These are phyloP conservation scores for Verasper variegatus DNA, from an alignment of 2,113 vertebrate species.

Conservation along the genomic window DNA sequence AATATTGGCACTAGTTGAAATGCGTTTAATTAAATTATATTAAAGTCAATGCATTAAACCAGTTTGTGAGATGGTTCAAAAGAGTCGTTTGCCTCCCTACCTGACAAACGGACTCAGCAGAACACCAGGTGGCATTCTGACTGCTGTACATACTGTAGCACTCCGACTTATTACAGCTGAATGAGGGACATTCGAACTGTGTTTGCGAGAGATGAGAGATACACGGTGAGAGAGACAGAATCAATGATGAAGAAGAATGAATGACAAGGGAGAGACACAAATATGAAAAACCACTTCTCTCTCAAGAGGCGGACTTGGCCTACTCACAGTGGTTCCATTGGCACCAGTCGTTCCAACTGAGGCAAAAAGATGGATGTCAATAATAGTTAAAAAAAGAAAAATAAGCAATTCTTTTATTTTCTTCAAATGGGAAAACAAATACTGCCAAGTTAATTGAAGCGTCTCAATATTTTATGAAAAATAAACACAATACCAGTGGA, in stretches of 20 bases:
- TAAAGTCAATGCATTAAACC: neutral
- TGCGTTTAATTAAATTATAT: too few relatives aligned
- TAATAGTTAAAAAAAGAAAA: neutral
- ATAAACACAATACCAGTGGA: neutral
- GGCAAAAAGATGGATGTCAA: slow-evolving; percentile 21
- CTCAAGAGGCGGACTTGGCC: slow-evolving; percentile 37
- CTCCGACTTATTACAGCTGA: slow-evolving; percentile 71
- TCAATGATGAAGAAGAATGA: neutral
- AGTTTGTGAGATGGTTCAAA: neutral
- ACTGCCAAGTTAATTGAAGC: neutral
- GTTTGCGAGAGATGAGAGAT: slow-evolving; percentile 20
- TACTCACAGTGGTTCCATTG: slow-evolving; percentile 41
- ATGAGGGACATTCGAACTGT: slow-evolving; percentile 74
- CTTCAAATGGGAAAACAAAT: neutral
- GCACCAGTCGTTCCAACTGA: slow-evolving; percentile 37
- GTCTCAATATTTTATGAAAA: neutral
- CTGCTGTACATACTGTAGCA: slow-evolving; percentile 74
- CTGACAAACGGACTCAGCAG: slow-evolving; percentile 67
- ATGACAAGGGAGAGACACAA: neutral
- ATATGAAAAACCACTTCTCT: neutral
- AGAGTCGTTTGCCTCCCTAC: slow-evolving; percentile 56
- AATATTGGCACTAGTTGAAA: too few relatives aligned
- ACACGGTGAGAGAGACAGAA: neutral
- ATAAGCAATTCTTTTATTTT: neutral
- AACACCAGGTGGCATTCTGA: slow-evolving; percentile 51